phyloP scores from a whole-genome alignment of 2,888 invertebrate species.

The Eupithecia centaureata region DNA sequence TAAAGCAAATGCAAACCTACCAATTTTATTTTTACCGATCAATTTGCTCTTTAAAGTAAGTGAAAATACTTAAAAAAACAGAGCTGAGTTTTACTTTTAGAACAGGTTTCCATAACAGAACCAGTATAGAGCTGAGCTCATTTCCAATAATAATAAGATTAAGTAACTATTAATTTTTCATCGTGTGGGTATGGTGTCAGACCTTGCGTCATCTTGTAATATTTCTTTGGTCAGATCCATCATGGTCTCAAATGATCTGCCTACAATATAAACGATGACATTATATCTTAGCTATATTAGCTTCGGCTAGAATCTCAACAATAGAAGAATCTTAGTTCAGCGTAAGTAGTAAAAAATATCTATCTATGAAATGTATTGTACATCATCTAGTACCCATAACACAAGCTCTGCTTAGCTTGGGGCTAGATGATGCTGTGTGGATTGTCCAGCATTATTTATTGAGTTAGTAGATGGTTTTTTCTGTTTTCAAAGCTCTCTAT shows the following conservation, averaged over 20 bases:
- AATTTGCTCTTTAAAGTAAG: too few species aligned
- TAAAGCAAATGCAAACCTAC: too few species aligned
- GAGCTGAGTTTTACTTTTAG: neutral
- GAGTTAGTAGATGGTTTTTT: neutral
- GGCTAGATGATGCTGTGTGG: too few species aligned
- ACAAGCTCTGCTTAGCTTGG: too few species aligned
- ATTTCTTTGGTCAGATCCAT: slow-evolving; percentile 22
- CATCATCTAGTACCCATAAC: too few species aligned
- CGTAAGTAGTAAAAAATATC: too few species aligned
- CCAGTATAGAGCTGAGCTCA: neutral
- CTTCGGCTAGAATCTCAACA: too few species aligned
- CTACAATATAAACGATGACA: slow-evolving; percentile 21
- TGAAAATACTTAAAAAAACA: too few species aligned
- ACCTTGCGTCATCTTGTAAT: slow-evolving; percentile 28
- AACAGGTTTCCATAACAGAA: neutral
- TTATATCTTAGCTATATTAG: neutral
- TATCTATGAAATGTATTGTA: too few species aligned
- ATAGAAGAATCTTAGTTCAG: too few species aligned
- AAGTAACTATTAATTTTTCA: slow-evolving; percentile 18
- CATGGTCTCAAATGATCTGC: too few species aligned
- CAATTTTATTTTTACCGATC: too few species aligned
- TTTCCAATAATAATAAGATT: slow-evolving; percentile 16
- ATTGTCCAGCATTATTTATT: neutral
- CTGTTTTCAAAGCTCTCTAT: slow-evolving; percentile 4
- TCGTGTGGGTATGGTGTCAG: slow-evolving; percentile 23